phyloP scores from a whole-genome alignment of 2,888 invertebrate genomes.

The Spodoptera picta region DNA sequence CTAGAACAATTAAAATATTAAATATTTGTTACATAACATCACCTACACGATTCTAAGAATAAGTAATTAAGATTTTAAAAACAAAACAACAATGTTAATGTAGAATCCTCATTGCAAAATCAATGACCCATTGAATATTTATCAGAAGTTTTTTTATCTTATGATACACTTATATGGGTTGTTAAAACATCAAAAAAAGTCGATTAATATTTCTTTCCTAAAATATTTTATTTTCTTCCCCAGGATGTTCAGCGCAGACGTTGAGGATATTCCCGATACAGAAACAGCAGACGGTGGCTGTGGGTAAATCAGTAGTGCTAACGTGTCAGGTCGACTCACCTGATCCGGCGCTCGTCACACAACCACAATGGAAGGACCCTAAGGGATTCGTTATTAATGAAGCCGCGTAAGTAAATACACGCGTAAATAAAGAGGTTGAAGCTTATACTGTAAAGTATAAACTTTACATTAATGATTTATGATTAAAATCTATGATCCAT shows the following conservation, averaged over 20 bases:
- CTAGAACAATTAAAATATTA: too few species aligned
- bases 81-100: too few species aligned
- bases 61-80: too few species aligned
- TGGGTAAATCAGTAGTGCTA: conserved; percentile 92
- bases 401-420: conserved; percentile 88
- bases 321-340: conserved; percentile 93
- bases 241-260: conserved; percentile 83
- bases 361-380: conserved; percentile 94
- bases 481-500: too few species aligned
- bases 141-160: too few species aligned
- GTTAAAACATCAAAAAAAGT: too few species aligned
- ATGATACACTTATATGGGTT: too few species aligned
- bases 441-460: not conserved
- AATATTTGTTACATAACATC: too few species aligned
- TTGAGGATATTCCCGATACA: conserved; percentile 92
- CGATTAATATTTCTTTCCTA: too few species aligned
- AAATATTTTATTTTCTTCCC: conserved; percentile 34
- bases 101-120: too few species aligned
- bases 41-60: too few species aligned
- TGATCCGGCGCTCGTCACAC: conserved; percentile 90
- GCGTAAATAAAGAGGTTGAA: not conserved
- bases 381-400: conserved; percentile 91
- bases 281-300: conserved; percentile 91
- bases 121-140: too few species aligned
- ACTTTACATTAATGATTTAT: not conserved